A percentile compares a stretch with the other conserved stretches of the same genome.
These are phyloP conservation scores for Holothuria leucospilota DNA, from an alignment of 53 echinoderm and acorn worm species.

Conservation along the genomic window DNA sequence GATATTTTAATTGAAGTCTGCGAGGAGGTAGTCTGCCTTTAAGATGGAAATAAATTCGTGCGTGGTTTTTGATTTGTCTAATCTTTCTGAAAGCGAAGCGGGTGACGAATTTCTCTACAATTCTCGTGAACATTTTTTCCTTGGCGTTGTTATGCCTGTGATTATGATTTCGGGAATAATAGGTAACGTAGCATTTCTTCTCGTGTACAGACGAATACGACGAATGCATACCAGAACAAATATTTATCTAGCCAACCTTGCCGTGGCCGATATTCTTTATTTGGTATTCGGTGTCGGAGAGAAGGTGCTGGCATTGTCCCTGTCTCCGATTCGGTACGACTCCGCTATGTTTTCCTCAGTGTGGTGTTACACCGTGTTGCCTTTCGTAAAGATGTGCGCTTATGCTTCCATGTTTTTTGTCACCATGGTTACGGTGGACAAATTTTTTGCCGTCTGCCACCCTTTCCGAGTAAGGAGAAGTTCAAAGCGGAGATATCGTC, in stretches of 20 bases:
- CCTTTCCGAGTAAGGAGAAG: constrained; percentile 20
- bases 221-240: constrained; percentile 40
- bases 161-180: constrained; percentile 21
- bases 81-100: background rate
- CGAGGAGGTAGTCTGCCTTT: too few species aligned
- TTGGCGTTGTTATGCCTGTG: constrained; percentile 25
- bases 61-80: background rate
- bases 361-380: constrained; percentile 41
- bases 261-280: constrained; percentile 34
- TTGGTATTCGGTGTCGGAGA: constrained; percentile 48
- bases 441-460: constrained; percentile 44
- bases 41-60: constrained; percentile 5
- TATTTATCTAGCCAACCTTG: constrained; percentile 41
- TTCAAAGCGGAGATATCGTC: background rate
- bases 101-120: background rate
- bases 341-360: background rate
- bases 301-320: background rate
- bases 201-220: constrained; percentile 14
- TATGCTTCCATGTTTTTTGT: constrained; percentile 50
- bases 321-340: constrained; percentile 18
- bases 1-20: too few species aligned
- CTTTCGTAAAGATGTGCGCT: constrained; percentile 42
- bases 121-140: background rate
- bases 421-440: constrained; percentile 44
- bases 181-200: constrained; percentile 38